Evolutionary conservation across 2,888 invertebrate species (phyloP).

Genomic region (Hirtodrosophila alboralis): DNA sequence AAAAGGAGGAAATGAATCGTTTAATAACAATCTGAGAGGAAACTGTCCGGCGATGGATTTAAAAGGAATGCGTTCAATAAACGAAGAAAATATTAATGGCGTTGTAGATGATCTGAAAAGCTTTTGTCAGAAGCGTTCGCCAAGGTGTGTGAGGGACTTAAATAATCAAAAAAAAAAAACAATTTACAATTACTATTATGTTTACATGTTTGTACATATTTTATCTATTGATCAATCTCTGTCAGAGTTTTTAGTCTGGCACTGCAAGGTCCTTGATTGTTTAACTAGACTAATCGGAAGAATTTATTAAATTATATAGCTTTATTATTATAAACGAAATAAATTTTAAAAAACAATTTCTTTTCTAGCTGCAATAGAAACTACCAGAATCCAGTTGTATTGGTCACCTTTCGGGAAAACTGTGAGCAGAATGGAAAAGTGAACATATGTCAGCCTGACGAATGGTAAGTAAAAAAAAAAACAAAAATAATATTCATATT

Average conservation of each 20-base stretch:
- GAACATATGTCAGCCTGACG: slow-evolving; percentile 32
- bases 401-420: slow-evolving; percentile 23
- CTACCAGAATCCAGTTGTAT: slow-evolving; percentile 8
- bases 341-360: no score
- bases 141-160: slow-evolving; percentile 4
- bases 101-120: slow-evolving; percentile 12
- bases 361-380: neutral
- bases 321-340: no score
- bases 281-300: no score
- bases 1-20: neutral
- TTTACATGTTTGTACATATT: no score
- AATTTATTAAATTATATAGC: no score
- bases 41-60: neutral
- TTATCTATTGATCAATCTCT: no score
- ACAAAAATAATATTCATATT: neutral
- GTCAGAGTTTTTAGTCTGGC: no score
- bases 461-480: slow-evolving; percentile 16
- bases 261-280: no score
- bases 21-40: neutral
- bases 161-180: no score
- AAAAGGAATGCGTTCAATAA: slow-evolving; percentile 3
- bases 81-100: slow-evolving; percentile 7
- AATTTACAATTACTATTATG: no score
- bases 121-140: neutral
- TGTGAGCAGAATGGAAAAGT: neutral